Evolutionary conservation across 2,888 invertebrate genomes (phyloP).

Genomic region (Dilophus febrilis): DNA sequence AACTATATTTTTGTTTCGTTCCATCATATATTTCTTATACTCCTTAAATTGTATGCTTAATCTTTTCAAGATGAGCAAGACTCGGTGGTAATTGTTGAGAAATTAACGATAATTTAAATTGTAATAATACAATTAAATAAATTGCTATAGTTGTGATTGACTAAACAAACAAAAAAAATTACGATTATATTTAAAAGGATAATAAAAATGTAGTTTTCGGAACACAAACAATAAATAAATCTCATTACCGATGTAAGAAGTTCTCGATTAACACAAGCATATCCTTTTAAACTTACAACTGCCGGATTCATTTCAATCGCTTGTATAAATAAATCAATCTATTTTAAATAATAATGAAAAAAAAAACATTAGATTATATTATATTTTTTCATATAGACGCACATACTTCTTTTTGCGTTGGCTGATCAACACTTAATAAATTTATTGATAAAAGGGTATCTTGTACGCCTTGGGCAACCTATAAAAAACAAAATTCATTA

Average conservation of each 20-base stretch:
- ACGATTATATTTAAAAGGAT: background rate
- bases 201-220: conserved; percentile 1
- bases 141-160: conserved; percentile 45
- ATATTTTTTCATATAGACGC: too few relatives aligned
- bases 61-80: background rate
- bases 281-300: conserved; percentile 47
- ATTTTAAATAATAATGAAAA: conserved; percentile 3
- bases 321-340: conserved; percentile 49
- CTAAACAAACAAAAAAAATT: conserved; percentile 28
- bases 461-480: conserved; percentile 46
- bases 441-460: conserved; percentile 40
- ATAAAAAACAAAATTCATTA: too few relatives aligned
- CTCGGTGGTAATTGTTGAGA: conserved; percentile 2
- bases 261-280: conserved; percentile 45
- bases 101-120: conserved; percentile 42
- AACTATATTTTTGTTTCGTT: too few relatives aligned
- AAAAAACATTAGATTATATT: background rate
- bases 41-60: too few relatives aligned
- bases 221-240: conserved; percentile 2
- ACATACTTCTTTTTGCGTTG: conserved; percentile 40
- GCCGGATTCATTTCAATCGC: conserved; percentile 56
- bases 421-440: conserved; percentile 37
- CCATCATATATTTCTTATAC: too few relatives aligned
- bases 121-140: conserved; percentile 45
- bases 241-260: conserved; percentile 41